phyloP scores from a whole-genome alignment of 1,140 invertebrate genomes.

The Scylla paramamosain region DNA sequence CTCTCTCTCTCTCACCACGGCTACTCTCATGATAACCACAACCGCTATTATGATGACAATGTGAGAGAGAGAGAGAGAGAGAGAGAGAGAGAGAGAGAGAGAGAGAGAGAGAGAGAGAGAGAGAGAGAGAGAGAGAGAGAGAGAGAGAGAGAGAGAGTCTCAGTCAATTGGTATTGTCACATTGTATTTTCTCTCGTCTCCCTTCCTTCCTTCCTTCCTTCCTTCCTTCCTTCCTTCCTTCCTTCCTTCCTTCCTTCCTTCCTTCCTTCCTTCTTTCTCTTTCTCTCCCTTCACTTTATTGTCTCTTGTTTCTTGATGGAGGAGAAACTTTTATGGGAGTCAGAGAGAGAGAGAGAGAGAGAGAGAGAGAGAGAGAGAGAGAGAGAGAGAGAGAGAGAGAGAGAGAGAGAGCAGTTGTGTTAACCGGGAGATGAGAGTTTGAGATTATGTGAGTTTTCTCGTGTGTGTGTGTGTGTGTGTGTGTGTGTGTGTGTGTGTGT shows the following conservation, averaged over 20 bases:
- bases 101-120: not conserved
- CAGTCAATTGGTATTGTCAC: not conserved
- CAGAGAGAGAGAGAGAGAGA: not conserved
- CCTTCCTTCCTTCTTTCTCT: too few species aligned
- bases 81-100: conserved; percentile 9
- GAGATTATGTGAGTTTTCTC: too few species aligned
- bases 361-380: too few species aligned
- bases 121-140: too few species aligned
- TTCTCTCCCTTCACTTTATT: not conserved
- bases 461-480: too few species aligned
- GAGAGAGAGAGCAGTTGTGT: too few species aligned
- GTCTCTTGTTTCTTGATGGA: not conserved
- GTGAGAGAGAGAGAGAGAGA: conserved; percentile 10
- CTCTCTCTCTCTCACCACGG: too few species aligned
- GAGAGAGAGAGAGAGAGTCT: not conserved
- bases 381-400: too few species aligned
- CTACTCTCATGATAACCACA: too few species aligned
- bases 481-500: too few species aligned
- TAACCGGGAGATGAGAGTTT: too few species aligned
- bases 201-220: not conserved
- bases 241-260: not conserved
- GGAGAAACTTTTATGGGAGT: not conserved
- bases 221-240: not conserved
- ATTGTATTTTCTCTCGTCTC: not conserved
- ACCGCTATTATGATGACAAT: not conserved